Evolutionary conservation across 2,113 vertebrate species (phyloP), one percentile per base, ranked within the genome.

Genomic region (Amia ocellicauda): DNA sequence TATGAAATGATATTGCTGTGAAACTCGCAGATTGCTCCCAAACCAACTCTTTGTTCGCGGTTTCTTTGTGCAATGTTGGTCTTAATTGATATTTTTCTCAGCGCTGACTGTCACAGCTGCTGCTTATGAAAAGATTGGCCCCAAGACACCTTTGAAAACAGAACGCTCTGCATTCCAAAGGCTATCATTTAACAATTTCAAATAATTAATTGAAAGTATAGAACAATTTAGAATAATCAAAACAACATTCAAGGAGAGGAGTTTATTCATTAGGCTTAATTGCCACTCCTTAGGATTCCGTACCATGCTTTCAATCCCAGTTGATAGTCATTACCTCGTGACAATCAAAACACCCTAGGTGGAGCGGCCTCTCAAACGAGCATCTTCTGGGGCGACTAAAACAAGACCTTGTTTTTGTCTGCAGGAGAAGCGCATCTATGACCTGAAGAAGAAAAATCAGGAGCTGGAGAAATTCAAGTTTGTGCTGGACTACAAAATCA

Each of bases 381-480:
- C n/a, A n/a, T n/a, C n/a, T n/a, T n/a, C n/a, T n/a, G n/a, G n/a
- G n/a, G n/a, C n/a, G 11, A 36, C 31, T 36, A 36, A 36, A 36
- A 36, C 31, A 36, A 36, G 11, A 36, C 20, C 7, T 56, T 56
- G 13, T 59, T 22, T 54, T 13, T 54, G 16, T 20, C 47, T 64
- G 8, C 78, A 98, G 95, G 95, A 97, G 57, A 92, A 87, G 47
- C 76, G 80, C 26, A 91, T 95, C 61, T 86, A 80, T 63, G 85
- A 89, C 3, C 66, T 97, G 63, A 93, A 92, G 80, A 92, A 85
- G 76, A 94, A 91, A 84, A 95, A 93, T 66, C 88, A 91, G 69
- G 89, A 93, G 31, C 83, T 97, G 65, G 92, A 91, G 77, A 94
- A 93, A 74, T 79, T 93, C 60, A 93, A 88, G 71, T 93, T 92